Evolutionary conservation across 1,140 invertebrate genomes (phyloP), one percentile per base, ranked within the genome.

Genomic region (Drosophila suzukii): DNA sequence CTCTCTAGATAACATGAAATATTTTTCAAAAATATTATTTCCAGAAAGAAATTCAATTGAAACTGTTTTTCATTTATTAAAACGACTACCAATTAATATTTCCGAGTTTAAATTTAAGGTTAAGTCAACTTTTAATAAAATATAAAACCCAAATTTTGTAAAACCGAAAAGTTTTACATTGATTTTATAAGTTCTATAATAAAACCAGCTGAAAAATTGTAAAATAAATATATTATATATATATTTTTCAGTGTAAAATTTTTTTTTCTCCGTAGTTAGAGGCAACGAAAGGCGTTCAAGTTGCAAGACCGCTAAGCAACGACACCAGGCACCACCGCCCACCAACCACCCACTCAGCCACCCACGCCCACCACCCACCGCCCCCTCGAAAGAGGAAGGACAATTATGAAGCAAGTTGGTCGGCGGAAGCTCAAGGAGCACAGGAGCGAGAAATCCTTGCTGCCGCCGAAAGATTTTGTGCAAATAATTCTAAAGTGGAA

Each of bases 401-500:
- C 73, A 75, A 75, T 75, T 75, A 75, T 75, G 54, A 75, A 75
- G 72, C 72, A 41, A 74, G 49, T 54, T 63, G 71, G 70, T 75
- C 50, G 50, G 10, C 54, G 75, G 36, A 39, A 44, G 36, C 73
- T 61, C 53, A 47, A 70, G 44, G 51, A 75, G 53, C 61, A 43
- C 20, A 75, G 54, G 44, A 76, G 39, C 71, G 44, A 55, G 20
- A 49, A 58, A 38, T 46, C 51, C 73, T 59, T 75, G 53, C 71
- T 30, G 60, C 72, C 55, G 54, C 73, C 53, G 77, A 70, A 80
- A 89, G 83, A 88, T 88, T 89, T 88, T 88, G 80, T 88, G 83
- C 80, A 88, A 88, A 88, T 88, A 88, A 88, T 84, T 74, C 43
- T 46, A 70, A 71, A 78, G 75, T 78, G 75, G 54, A 88, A 79